Evolutionary conservation across 2,888 invertebrate genomes (phyloP).

Genomic region (Neoascia interrupta): DNA sequence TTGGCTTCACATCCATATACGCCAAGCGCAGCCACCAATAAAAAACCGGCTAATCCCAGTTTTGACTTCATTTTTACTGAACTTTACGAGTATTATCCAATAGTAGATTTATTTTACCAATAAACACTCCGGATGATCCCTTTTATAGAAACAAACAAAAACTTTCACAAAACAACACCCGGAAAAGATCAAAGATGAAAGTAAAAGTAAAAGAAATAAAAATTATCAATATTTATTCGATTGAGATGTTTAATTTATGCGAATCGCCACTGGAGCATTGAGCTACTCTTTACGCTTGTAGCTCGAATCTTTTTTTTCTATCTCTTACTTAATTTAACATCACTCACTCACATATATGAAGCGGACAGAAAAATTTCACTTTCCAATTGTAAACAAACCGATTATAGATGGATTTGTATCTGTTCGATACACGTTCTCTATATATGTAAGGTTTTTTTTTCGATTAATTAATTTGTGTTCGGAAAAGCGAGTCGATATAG

Average conservation of each 20-base stretch:
- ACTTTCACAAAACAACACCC: constrained; percentile 61
- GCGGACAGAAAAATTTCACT: constrained; percentile 57
- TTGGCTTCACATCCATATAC: constrained; percentile 46
- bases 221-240: constrained; percentile 22
- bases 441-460: constrained; percentile 13
- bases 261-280: constrained; percentile 25
- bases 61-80: constrained; percentile 53
- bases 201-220: not conserved
- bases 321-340: constrained; percentile 33
- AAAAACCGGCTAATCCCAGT: constrained; percentile 53
- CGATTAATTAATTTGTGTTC: constrained; percentile 14
- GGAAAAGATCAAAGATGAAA: constrained; percentile 34
- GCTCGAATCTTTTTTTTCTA: constrained; percentile 22
- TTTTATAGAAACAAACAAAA: constrained; percentile 38
- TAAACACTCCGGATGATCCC: constrained; percentile 39
- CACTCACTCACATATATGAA: constrained; percentile 33
- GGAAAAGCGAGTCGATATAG: constrained; percentile 45
- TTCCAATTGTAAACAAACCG: constrained; percentile 36
- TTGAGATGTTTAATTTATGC: constrained; percentile 35
- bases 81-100: constrained; percentile 33
- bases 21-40: constrained; percentile 37
- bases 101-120: not conserved
- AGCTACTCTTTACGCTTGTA: constrained; percentile 12
- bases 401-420: constrained; percentile 46
- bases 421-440: constrained; percentile 38